These are phyloP conservation scores for Oxyteleia sp. DNA, from an alignment of 2,888 invertebrate genomes.

Conservation along the genomic window DNA sequence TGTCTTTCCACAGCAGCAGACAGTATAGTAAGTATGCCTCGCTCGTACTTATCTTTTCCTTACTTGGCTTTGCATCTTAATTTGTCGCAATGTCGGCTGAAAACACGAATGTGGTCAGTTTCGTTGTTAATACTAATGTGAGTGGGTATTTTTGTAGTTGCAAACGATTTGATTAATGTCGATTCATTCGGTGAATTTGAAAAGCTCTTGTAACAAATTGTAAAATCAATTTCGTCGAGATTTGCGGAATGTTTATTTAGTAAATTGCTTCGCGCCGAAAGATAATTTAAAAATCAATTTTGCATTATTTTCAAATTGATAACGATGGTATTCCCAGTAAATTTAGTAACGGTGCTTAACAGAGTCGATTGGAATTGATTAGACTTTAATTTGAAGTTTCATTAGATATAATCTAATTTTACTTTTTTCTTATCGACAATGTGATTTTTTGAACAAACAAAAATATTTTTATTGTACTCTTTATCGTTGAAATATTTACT, in stretches of 20 bases:
- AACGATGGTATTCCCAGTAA: conserved; percentile 7
- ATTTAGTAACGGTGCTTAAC: conserved; percentile 23
- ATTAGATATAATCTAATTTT: neutral
- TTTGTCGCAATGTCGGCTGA: conserved; percentile 55
- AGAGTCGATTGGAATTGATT: conserved; percentile 37
- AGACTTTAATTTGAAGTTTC: conserved; percentile 33
- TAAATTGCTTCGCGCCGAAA: neutral
- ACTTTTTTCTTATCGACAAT: neutral
- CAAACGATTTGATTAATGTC: neutral
- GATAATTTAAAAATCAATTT: conserved; percentile 4
- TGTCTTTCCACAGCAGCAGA: conserved; percentile 62
- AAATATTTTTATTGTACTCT: neutral
- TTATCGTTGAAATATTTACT: neutral
- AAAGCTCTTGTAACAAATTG: neutral
- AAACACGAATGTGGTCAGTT: conserved; percentile 34
- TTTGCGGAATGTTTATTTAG: neutral
- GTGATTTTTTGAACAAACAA: neutral
- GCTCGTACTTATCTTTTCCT: conserved; percentile 61
- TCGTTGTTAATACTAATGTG: conserved; percentile 7
- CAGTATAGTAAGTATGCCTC: conserved; percentile 56
- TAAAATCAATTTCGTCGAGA: neutral
- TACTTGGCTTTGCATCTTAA: conserved; percentile 60
- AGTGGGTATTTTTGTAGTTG: neutral
- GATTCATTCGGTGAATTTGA: neutral
- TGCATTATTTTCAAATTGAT: conserved; percentile 4